Conservation (phyloP, 2,888 invertebrate genomes). For the Boloria euphrosyne region DNA sequence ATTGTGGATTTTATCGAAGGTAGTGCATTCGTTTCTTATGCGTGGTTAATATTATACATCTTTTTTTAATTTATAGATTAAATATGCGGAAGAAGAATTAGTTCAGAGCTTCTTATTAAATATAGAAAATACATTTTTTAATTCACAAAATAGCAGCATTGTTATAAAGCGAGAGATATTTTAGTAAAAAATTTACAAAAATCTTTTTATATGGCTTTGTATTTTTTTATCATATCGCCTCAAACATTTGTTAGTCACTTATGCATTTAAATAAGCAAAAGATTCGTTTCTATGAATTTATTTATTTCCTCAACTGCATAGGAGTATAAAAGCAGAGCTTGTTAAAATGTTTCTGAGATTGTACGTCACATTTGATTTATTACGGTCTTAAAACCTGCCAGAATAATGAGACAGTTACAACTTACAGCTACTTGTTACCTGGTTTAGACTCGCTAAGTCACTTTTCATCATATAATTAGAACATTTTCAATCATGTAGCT, state of each 20-base stretch:
- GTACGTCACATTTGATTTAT: conserved; percentile 10
- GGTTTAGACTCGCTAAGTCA: background rate
- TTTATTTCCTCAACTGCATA: background rate
- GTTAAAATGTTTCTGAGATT: conserved; percentile 11
- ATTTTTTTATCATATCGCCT: too few relatives aligned
- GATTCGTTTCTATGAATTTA: background rate
- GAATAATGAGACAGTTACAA: conserved; percentile 8
- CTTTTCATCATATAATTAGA: background rate
- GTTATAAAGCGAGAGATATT: too few relatives aligned
- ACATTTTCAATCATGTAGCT: background rate
- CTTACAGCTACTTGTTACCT: conserved; percentile 3
- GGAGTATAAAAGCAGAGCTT: conserved; percentile 1
- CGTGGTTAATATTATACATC: too few relatives aligned
- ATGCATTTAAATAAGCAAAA: too few relatives aligned
- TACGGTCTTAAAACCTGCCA: conserved; percentile 5
- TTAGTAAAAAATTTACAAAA: too few relatives aligned
- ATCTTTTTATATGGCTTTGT: too few relatives aligned
- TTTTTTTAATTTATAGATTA: too few relatives aligned
- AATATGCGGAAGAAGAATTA: too few relatives aligned
- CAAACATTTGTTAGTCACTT: too few relatives aligned
- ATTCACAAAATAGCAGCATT: too few relatives aligned
- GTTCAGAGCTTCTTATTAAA: too few relatives aligned
- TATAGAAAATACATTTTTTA: too few relatives aligned
- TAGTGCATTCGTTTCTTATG: background rate
- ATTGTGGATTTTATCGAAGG: background rate